These are phyloP conservation scores for Galerucella nymphaeae DNA, from an alignment of 2,888 invertebrate species.

Conservation along the genomic window DNA sequence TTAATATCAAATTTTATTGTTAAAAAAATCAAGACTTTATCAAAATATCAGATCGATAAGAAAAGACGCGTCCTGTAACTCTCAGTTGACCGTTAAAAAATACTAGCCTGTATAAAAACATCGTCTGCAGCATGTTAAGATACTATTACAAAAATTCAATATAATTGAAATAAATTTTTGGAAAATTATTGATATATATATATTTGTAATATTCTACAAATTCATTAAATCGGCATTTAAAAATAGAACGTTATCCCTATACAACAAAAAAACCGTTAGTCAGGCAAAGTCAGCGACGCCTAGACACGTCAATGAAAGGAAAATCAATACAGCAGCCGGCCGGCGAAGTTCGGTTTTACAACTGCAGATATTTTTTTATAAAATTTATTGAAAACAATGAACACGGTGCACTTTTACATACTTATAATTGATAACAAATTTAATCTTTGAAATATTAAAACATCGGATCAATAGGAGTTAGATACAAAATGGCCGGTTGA, in stretches of 20 bases:
- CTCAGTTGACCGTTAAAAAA: slow-evolving; percentile 45
- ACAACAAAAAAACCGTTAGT: slow-evolving; percentile 45
- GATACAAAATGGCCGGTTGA: slow-evolving; percentile 38
- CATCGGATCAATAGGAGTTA: background rate
- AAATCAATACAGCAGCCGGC: slow-evolving; percentile 48
- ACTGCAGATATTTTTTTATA: background rate
- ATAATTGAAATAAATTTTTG: too few relatives aligned
- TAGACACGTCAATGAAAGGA: slow-evolving; percentile 47
- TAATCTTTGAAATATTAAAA: background rate
- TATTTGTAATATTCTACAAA: too few relatives aligned
- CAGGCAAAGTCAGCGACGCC: slow-evolving; percentile 34
- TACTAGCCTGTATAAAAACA: slow-evolving; percentile 40
- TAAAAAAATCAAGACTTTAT: background rate
- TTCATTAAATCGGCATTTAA: background rate
- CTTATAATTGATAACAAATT: background rate
- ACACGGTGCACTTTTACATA: background rate
- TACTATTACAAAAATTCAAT: background rate
- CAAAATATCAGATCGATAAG: background rate
- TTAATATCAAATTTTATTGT: background rate
- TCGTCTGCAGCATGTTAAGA: slow-evolving; percentile 3
- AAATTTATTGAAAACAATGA: background rate
- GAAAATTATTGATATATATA: too few relatives aligned
- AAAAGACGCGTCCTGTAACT: slow-evolving; percentile 32
- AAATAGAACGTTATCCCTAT: too few relatives aligned
- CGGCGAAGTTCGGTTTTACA: slow-evolving; percentile 29